Percentiles rank a stretch among this genome's conserved stretches.
Evolutionary conservation across 2,888 invertebrate genomes (phyloP).

Genomic region (Monopis laevigella): DNA sequence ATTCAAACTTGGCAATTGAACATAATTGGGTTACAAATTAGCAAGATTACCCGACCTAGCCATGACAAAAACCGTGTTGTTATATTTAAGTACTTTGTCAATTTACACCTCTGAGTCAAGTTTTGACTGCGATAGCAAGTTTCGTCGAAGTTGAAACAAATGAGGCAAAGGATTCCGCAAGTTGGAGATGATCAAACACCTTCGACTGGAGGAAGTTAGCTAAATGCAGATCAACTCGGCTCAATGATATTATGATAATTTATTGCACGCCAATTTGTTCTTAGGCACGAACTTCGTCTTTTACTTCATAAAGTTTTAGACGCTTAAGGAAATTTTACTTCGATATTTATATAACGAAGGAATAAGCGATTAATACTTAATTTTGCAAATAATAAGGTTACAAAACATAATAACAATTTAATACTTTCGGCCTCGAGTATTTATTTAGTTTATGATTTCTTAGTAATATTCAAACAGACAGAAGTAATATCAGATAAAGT

Average conservation of each 20-base stretch:
- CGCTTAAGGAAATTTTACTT: conserved; percentile 2
- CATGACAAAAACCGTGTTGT: too few species aligned
- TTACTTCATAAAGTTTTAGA: conserved; percentile 44
- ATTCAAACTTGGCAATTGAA: too few species aligned
- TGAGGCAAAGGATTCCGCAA: conserved; percentile 50
- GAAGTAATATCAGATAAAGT: conserved; percentile 43
- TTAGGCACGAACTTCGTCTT: conserved; percentile 34
- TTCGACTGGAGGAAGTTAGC: conserved; percentile 26
- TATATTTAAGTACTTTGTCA: too few species aligned
- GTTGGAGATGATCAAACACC: conserved; percentile 56
- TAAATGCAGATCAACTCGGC: conserved; percentile 62
- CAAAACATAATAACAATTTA: conserved; percentile 1
- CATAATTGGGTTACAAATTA: too few species aligned
- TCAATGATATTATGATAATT: conserved; percentile 61
- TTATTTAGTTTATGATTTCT: conserved; percentile 4
- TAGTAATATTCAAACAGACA: conserved; percentile 4
- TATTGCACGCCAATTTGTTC: conserved; percentile 56
- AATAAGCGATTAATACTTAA: too few species aligned
- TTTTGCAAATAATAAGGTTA: too few species aligned
- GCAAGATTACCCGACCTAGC: too few species aligned
- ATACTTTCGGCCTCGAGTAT: conserved; percentile 1
- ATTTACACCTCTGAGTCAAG: conserved; percentile 5
- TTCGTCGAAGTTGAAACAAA: conserved; percentile 31
- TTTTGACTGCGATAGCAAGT: neutral
- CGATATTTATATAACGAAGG: too few species aligned